Evolutionary conservation across 2,888 invertebrate genomes (phyloP).

Genomic region (Abrostola triplasia): DNA sequence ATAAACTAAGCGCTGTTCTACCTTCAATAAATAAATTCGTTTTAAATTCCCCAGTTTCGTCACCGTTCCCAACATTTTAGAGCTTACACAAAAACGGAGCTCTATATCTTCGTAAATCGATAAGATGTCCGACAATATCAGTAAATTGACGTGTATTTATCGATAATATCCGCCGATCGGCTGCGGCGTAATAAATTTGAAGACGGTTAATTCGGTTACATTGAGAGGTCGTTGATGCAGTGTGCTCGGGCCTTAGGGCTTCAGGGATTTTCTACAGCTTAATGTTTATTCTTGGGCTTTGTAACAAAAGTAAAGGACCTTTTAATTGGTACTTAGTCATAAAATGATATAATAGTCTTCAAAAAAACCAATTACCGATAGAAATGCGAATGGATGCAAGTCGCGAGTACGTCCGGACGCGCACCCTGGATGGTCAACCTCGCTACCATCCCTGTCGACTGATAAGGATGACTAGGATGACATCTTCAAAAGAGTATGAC

Average conservation of each 20-base stretch:
- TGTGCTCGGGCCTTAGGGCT: constrained; percentile 54
- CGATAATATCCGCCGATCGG: constrained; percentile 72
- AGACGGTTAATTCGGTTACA: constrained; percentile 72
- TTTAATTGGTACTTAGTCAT: background rate
- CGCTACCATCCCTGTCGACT: too few species aligned
- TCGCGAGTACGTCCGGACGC: too few species aligned
- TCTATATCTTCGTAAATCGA: constrained; percentile 53
- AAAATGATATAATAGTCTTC: too few species aligned
- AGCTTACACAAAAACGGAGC: constrained; percentile 15
- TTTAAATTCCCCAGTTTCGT: constrained; percentile 33
- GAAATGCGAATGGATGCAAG: too few species aligned
- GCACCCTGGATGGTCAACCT: too few species aligned
- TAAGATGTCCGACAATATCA: constrained; percentile 64
- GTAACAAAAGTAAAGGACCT: constrained; percentile 7
- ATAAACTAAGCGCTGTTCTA: too few species aligned
- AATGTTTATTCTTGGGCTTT: constrained; percentile 15
- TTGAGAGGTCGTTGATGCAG: constrained; percentile 66
- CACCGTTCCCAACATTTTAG: constrained; percentile 40
- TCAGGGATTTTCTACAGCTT: constrained; percentile 3
- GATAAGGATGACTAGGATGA: too few species aligned
- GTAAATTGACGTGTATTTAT: constrained; percentile 77
- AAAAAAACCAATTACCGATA: too few species aligned
- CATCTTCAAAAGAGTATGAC: too few species aligned
- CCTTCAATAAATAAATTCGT: constrained; percentile 11
- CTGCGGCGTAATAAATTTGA: constrained; percentile 71